Conservation (phyloP, 2,888 invertebrate genomes). For the Diplazon laetatorius region DNA sequence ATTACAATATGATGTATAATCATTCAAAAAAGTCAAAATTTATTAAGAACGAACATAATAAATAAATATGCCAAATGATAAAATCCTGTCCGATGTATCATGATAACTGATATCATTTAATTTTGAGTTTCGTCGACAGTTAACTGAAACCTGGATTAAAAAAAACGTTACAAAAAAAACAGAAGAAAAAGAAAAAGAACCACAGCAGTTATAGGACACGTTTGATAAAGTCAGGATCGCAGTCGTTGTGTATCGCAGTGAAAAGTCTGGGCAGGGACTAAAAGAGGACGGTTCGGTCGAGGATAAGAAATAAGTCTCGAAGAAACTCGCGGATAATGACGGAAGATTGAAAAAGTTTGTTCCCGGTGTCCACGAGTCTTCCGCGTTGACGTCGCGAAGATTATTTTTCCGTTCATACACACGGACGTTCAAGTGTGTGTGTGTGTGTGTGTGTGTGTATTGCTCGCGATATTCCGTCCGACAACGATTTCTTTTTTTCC, state of each 20-base stretch:
- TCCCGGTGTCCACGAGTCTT: conserved; percentile 6
- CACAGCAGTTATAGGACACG: conserved; percentile 21
- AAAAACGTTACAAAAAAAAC: no score
- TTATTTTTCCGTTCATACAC: no score
- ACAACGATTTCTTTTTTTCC: no score
- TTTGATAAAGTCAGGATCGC: conserved; percentile 15
- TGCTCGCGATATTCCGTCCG: not conserved
- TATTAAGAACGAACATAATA: no score
- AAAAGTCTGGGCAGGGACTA: not conserved
- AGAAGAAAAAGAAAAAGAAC: not conserved
- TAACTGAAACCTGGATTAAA: conserved; percentile 10
- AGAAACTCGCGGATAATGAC: conserved; percentile 75
- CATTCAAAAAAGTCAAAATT: no score
- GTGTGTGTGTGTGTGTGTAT: conserved; percentile 24
- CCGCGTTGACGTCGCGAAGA: conserved; percentile 48
- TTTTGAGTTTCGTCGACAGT: conserved; percentile 14
- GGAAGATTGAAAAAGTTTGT: conserved; percentile 79
- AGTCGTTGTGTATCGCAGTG: not conserved
- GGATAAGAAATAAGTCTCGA: conserved; percentile 59
- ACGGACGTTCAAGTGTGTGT: conserved; percentile 45
- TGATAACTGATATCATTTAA: not conserved
- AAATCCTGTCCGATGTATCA: not conserved
- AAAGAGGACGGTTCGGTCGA: not conserved
- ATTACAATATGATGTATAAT: no score
- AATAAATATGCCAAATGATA: no score